Percentiles rank a stretch among this genome's conserved stretches.
phyloP scores from a whole-genome alignment of 1,140 invertebrate species.

The Augochlora pura region DNA sequence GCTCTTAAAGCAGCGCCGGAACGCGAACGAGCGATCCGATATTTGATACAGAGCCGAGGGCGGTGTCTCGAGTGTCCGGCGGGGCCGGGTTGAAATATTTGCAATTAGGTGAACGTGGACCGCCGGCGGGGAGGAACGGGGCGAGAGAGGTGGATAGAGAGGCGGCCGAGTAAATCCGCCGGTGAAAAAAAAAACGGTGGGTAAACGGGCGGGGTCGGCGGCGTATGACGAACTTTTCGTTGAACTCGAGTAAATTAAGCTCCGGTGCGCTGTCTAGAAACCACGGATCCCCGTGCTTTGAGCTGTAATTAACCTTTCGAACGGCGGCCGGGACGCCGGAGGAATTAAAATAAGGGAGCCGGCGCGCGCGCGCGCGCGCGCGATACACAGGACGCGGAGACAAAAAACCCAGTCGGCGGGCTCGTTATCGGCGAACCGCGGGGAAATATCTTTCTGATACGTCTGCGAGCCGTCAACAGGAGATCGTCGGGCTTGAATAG shows the following conservation, averaged over 20 bases:
- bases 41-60: not conserved
- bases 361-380: not conserved
- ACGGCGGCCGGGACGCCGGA: too few relatives aligned
- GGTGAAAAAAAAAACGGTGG: not conserved
- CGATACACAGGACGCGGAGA: not conserved
- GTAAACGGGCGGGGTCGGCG: not conserved
- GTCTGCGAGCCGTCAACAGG: not conserved
- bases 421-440: not conserved
- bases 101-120: not conserved
- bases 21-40: not conserved
- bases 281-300: not conserved
- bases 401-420: not conserved
- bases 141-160: too few relatives aligned
- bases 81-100: not conserved
- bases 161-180: not conserved
- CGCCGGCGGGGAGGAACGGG: not conserved
- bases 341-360: slow-evolving; percentile 12
- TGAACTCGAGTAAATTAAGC: slow-evolving; percentile 26
- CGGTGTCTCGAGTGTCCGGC: not conserved
- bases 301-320: slow-evolving; percentile 27
- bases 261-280: not conserved
- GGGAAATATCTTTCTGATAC: not conserved
- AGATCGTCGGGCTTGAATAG: not conserved
- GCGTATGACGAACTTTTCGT: slow-evolving; percentile 24
- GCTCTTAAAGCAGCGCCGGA: not conserved